A percentile compares a stretch with the other conserved stretches of the same genome.
These are phyloP conservation scores for Acropora yongei DNA, from an alignment of 64 coral and sea anemone species.

Conservation along the genomic window DNA sequence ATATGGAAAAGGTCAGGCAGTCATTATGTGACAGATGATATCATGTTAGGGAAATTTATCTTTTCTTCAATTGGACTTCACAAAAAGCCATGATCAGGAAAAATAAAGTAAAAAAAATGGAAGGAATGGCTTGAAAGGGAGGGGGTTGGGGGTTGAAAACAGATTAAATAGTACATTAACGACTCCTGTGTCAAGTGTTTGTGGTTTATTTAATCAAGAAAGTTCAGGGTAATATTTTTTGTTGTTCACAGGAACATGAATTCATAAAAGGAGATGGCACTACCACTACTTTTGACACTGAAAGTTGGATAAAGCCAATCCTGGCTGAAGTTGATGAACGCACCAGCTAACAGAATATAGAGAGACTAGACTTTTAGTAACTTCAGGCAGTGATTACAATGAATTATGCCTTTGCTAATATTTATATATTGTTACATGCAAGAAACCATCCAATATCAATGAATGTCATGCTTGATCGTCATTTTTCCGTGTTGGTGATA, in stretches of 20 bases:
- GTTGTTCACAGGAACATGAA: constrained; percentile 8
- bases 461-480: neutral
- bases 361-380: neutral
- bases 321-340: constrained; percentile 14
- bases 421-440: constrained; percentile 15
- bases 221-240: neutral
- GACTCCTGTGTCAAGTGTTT: no score
- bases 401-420: neutral
- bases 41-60: no score
- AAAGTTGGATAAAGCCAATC: constrained; percentile 36
- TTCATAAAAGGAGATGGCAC: constrained; percentile 23
- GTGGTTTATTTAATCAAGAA: no score
- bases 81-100: no score
- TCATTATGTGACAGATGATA: no score
- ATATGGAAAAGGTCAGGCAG: no score
- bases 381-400: neutral
- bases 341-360: neutral
- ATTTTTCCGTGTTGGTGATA: neutral
- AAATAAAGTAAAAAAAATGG: no score
- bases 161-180: no score
- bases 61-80: no score
- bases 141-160: no score
- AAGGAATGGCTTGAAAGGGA: no score
- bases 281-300: constrained; percentile 11
- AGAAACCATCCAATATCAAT: neutral